A percentile compares a stretch with the other conserved stretches of the same genome.
Evolutionary conservation across 2,888 invertebrate genomes (phyloP).

Genomic region (Caenorhabditis japonica): DNA sequence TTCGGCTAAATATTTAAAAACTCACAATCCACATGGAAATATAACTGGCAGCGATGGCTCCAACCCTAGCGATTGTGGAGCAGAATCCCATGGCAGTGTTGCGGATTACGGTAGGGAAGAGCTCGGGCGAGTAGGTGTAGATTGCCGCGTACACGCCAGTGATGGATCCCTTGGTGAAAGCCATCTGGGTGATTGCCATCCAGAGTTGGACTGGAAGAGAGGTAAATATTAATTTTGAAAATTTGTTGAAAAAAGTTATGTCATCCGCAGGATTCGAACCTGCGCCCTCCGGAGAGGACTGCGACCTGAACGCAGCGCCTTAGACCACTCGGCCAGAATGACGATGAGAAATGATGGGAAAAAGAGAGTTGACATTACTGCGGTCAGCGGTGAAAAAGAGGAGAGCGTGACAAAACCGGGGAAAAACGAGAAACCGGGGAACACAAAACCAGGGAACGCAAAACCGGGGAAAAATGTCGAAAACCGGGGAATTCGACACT

Average conservation of each 20-base stretch:
- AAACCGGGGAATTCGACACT: too few species aligned
- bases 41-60: constrained; percentile 89
- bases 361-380: too few species aligned
- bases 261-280: constrained; percentile 67
- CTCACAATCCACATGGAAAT: constrained; percentile 81
- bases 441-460: too few species aligned
- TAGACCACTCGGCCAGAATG: constrained; percentile 37
- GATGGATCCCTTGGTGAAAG: constrained; percentile 86
- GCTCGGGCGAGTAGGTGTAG: constrained; percentile 89
- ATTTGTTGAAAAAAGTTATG: constrained; percentile 21
- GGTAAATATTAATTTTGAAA: too few species aligned
- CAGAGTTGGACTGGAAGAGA: constrained; percentile 38
- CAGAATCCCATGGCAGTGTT: constrained; percentile 89
- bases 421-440: too few species aligned
- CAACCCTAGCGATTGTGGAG: constrained; percentile 88
- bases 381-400: too few species aligned
- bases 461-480: too few species aligned
- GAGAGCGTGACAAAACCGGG: too few species aligned
- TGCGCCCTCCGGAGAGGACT: constrained; percentile 80
- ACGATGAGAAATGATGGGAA: constrained; percentile 4
- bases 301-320: constrained; percentile 86
- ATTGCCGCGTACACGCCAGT: constrained; percentile 88
- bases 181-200: constrained; percentile 80
- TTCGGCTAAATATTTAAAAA: neutral
- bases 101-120: constrained; percentile 87